Percentiles rank a stretch among this genome's conserved stretches.
Conservation (phyloP, 2,113 vertebrate genomes). For the Bungarus multicinctus region DNA sequence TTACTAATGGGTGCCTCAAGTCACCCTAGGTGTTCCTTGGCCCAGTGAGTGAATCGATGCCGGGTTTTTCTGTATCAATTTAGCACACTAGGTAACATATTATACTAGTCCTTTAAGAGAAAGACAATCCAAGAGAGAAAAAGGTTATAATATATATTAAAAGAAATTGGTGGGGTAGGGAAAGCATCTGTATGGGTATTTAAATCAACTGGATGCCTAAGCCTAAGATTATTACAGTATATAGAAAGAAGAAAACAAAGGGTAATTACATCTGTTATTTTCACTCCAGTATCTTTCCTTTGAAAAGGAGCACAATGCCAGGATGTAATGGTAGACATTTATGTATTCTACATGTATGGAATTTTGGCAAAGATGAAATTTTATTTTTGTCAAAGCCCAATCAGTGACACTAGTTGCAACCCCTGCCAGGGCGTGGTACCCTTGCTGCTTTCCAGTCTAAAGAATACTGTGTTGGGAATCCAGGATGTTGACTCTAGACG, state of each 20-base stretch:
- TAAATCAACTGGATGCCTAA: neutral
- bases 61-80: neutral
- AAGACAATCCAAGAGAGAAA: neutral
- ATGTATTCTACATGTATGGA: constrained; percentile 37
- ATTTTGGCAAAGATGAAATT: constrained; percentile 50
- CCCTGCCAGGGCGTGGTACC: neutral
- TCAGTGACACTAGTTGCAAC: neutral
- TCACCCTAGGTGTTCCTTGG: neutral
- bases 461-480: neutral
- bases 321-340: constrained; percentile 44
- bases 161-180: neutral
- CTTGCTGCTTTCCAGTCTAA: constrained; percentile 14
- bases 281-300: neutral
- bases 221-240: neutral
- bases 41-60: neutral
- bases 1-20: neutral
- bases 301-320: neutral
- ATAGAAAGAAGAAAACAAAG: neutral
- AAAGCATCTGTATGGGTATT: neutral
- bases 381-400: constrained; percentile 36
- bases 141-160: neutral
- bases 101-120: neutral
- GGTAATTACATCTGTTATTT: neutral
- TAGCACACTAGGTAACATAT: neutral
- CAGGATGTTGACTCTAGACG: constrained; percentile 42